phyloP scores from a whole-genome alignment of 2,888 invertebrate species.

The Pachycephus smyrnensis region DNA sequence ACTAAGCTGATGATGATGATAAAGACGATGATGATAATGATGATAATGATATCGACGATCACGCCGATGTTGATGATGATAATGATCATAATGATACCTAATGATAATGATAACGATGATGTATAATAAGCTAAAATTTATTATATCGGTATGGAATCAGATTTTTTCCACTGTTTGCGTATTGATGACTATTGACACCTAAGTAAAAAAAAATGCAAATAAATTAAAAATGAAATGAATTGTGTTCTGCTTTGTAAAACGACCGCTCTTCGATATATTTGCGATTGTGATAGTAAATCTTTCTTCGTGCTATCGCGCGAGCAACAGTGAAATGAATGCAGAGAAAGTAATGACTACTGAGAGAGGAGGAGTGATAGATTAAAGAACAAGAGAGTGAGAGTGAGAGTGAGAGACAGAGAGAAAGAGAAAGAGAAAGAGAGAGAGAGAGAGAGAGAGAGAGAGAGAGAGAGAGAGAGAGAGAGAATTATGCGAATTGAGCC shows the following conservation, averaged over 20 bases:
- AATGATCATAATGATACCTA: constrained; percentile 48
- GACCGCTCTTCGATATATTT: constrained; percentile 49
- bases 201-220: constrained; percentile 52
- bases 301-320: constrained; percentile 8
- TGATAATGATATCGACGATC: constrained; percentile 31
- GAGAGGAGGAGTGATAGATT: constrained; percentile 15
- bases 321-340: constrained; percentile 3
- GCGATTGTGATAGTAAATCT: constrained; percentile 49
- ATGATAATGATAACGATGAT: constrained; percentile 56
- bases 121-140: constrained; percentile 65
- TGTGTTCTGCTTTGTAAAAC: constrained; percentile 56
- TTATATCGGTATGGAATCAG: constrained; percentile 64
- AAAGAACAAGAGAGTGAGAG: neutral
- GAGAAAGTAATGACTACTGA: constrained; percentile 4
- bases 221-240: constrained; percentile 52
- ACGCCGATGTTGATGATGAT: constrained; percentile 18
- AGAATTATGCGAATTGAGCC: constrained; percentile 21
- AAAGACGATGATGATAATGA: neutral
- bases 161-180: constrained; percentile 63
- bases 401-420: constrained; percentile 11
- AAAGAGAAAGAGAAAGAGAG: neutral
- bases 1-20: constrained; percentile 16
- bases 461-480: constrained; percentile 18
- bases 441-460: constrained; percentile 14
- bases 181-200: constrained; percentile 59